Evolutionary conservation across 2,113 vertebrate genomes (phyloP).

Genomic region (Ammodytes dubius): DNA sequence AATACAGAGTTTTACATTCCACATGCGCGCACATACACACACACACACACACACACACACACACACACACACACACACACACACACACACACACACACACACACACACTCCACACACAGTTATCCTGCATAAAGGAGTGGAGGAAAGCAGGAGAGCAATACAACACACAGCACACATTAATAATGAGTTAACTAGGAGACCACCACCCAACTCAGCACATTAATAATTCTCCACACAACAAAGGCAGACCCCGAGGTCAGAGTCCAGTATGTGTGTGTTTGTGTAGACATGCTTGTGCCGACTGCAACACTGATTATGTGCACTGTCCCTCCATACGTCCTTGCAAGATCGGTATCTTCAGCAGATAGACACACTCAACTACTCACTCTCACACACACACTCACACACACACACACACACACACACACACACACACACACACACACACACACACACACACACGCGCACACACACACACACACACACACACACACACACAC

Average conservation of each 20-base stretch:
- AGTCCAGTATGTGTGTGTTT: slow-evolving; percentile 44
- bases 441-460: slow-evolving; percentile 18
- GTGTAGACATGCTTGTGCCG: slow-evolving; percentile 13
- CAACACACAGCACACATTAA: slow-evolving; percentile 36
- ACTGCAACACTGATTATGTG: background rate
- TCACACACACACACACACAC: slow-evolving; percentile 8
- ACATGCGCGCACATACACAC: slow-evolving; percentile 26
- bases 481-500: slow-evolving; percentile 11
- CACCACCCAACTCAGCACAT: slow-evolving; percentile 33
- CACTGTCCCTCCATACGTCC: background rate
- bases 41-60: slow-evolving; percentile 19
- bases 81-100: slow-evolving; percentile 14
- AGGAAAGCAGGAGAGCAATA: background rate
- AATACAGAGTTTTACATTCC: slow-evolving; percentile 3
- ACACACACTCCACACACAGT: slow-evolving; percentile 13
- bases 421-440: background rate
- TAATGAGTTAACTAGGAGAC: slow-evolving; percentile 47
- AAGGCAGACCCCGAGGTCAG: slow-evolving; percentile 50
- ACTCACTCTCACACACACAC: slow-evolving; percentile 9
- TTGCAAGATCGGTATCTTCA: background rate
- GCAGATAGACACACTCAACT: background rate
- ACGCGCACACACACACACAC: background rate
- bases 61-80: slow-evolving; percentile 22
- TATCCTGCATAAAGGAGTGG: background rate
- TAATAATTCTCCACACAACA: slow-evolving; percentile 64